Conservation (phyloP, 2,797 vertebrate genomes). For the Zalophus californianus region DNA sequence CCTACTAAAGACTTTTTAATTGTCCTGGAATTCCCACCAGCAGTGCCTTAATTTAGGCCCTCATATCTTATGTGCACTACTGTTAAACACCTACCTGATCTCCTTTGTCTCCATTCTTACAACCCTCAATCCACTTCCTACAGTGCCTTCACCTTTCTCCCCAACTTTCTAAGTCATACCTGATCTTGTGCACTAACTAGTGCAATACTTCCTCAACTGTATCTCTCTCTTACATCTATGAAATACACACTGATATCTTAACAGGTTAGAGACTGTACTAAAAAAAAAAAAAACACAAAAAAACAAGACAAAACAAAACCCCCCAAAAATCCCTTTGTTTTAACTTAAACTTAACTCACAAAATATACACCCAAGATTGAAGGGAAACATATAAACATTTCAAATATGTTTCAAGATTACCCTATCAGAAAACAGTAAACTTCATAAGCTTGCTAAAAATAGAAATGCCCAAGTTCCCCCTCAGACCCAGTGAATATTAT, state of each 20-base stretch:
- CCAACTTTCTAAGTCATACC: constrained; percentile 11
- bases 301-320: not conserved
- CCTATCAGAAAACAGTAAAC: not conserved
- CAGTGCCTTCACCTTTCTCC: not conserved
- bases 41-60: constrained; percentile 22
- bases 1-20: not conserved
- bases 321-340: not conserved
- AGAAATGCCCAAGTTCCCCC: constrained; percentile 16
- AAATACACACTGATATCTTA: not conserved
- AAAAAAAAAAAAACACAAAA: not conserved
- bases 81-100: not conserved
- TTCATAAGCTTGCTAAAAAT: constrained; percentile 6
- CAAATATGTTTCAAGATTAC: not conserved
- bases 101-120: not conserved
- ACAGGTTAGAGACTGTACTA: not conserved
- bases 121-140: not conserved
- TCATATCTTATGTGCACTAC: not conserved
- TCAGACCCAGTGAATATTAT: not conserved
- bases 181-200: not conserved
- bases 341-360: constrained; percentile 39
- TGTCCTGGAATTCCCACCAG: not conserved
- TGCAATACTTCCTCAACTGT: not conserved
- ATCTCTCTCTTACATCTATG: not conserved
- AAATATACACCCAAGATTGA: not conserved
- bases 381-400: constrained; percentile 20